Evolutionary conservation across 1,140 invertebrate genomes (phyloP), one percentile per base, ranked within the genome.

Genomic region (Acromyrmex charruanus): DNA sequence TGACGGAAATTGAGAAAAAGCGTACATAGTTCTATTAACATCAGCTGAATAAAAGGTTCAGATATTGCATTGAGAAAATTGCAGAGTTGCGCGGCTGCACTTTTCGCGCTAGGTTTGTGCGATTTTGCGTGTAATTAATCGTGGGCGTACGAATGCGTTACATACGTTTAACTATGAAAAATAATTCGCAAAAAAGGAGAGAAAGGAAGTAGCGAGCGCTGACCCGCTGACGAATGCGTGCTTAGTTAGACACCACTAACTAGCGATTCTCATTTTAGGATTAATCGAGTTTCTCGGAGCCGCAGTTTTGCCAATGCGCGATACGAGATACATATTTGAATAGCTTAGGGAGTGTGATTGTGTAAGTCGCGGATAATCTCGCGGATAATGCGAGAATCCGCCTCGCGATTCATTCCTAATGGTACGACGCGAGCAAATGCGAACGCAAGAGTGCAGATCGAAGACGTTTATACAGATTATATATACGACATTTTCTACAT

Each of bases 401-500:
- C 75, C 58, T 88, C 55, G 82, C 82, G 65, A 80, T 85, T 63
- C 51, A 35, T 25, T 75, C 14, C n/a, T 85, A 77, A 90, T 53
- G 81, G 65, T 69, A 59, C 87, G 71, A 69, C 55, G 79, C 55
- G 84, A 87, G 66, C 80, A 84, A 12, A 75, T 25, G 35, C n/a
- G 10, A 44, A 51, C 49, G 44, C 59, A 39, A 49, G 79, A 75
- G 75, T 82, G 86, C 51, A 80, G 80, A 39, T 87, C 71, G 65
- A 69, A 89, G 77, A 87, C 71, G 63, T 92, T 90, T 92, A 92
- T 87, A 90, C 85, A 86, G 68, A 90, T 86, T 88, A 88, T 91
- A 92, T n/a, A 93, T 79, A 93, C 86, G 88, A 91, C 91, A 93
- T 95, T 94, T 94, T 94, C 87, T 95, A 94, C 92, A 91, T 93